phyloP scores from a whole-genome alignment of 2,797 vertebrate genomes.

The Tiaroga cobitis region DNA sequence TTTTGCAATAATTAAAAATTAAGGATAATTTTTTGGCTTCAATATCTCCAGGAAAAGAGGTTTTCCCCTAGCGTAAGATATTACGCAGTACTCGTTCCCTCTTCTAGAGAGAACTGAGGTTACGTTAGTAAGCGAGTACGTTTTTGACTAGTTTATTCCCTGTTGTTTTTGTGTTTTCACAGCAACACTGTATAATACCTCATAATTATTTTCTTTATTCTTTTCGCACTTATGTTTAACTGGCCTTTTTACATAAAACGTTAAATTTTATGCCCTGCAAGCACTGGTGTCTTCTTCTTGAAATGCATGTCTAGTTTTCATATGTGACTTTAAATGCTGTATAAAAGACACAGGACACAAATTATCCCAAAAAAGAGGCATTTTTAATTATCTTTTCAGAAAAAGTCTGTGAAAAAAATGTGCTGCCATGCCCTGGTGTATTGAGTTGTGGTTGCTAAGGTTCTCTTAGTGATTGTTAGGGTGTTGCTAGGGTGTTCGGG shows the following conservation, averaged over 20 bases:
- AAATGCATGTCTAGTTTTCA: conserved; percentile 2
- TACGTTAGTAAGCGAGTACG: no score
- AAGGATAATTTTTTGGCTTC: no score
- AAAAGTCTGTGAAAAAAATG: not conserved
- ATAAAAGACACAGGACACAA: not conserved
- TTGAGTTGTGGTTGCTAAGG: not conserved
- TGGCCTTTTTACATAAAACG: not conserved
- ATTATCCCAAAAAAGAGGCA: no score
- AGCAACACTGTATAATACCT: not conserved
- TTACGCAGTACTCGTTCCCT: no score
- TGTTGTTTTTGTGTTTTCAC: not conserved
- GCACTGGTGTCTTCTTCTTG: not conserved
- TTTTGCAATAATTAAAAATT: no score
- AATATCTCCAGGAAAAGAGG: no score
- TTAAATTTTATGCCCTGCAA: not conserved
- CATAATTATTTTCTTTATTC: not conserved
- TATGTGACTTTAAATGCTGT: conserved; percentile 1
- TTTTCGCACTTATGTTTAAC: not conserved
- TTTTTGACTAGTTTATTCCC: not conserved
- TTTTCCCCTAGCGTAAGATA: no score
- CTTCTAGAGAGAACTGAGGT: no score
- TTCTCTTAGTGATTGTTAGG: not conserved
- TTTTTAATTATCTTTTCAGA: not conserved
- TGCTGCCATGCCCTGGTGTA: not conserved
- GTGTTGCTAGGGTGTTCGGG: not conserved